Base-by-base conservation (phyloP, 2,113 vertebrate species). In the Seriola dumerili region DNA sequence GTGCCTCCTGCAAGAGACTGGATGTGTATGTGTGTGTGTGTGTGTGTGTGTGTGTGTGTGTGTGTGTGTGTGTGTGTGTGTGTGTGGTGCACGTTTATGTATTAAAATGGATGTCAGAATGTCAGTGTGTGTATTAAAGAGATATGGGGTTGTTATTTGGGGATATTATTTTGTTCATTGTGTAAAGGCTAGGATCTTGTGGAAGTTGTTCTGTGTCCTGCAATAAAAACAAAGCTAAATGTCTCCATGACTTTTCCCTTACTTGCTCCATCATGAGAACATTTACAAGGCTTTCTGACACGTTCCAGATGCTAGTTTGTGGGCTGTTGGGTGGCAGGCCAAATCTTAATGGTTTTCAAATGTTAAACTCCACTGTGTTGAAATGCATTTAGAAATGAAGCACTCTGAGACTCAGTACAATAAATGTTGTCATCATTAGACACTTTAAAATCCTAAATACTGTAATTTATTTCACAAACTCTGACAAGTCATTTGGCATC, bases 401-500 rank as follows among this genome's bases (percentile, higher is more conserved):
- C 64, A 67, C 64, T 81, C 76, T 29, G 58, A 65, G 64, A 68
- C 44, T 16, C 12, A 25, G 34, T n/a, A 76, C 76, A 83, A 78
- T 44, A 82, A 88, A 83, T 48, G 36, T 4, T 44, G 65, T 72
- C 80, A 89, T 76, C 59, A 69, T 86, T 74, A 63, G 72, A 89
- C 87, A 76, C 84, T 59, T 86, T 88, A 85, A 92, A 93, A 90
- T 82, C 83, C 92, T 93, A 93, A 93, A 92, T 91, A 90, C 86
- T 88, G 89, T 88, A 71, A 87, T 93, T 94, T 92, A 92, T 94
- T 94, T 92, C 94, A 93, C 90, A 92, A 92, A 92, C 86, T 89
- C 85, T 78, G 86, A 92, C 93, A 94, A 81, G 79, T 92, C 76
- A 93, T 94, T 94, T 94, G 94, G 93, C 93, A 93, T 93, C 92